A percentile compares a stretch with the other conserved stretches of the same genome.
Evolutionary conservation across 2,113 vertebrate genomes (phyloP).

Genomic region (Cranoglanis bouderius): DNA sequence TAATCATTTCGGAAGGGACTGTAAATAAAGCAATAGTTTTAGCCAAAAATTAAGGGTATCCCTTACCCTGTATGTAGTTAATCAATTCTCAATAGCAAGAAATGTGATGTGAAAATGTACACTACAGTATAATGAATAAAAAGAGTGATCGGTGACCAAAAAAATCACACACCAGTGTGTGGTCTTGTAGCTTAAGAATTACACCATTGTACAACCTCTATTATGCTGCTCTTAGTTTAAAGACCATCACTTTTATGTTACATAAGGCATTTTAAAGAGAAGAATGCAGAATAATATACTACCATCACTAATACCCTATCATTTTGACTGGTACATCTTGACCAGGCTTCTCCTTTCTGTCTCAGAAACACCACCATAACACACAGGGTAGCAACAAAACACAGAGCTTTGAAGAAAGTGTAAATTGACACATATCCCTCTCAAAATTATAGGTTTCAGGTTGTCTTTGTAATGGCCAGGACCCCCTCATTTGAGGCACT

Average conservation of each 20-base stretch:
- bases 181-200: not conserved
- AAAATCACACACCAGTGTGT: not conserved
- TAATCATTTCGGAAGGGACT: not conserved
- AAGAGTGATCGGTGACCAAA: not conserved
- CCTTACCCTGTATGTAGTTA: not conserved
- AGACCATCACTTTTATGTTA: not conserved
- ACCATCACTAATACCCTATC: constrained; percentile 3
- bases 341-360: constrained; percentile 11
- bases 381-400: constrained; percentile 7
- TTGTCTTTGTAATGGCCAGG: constrained; percentile 8
- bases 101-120: not conserved
- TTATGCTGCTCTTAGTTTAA: not conserved
- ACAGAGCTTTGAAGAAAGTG: constrained; percentile 36
- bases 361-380: not conserved
- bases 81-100: not conserved
- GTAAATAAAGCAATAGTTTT: not conserved
- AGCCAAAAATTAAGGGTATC: not conserved
- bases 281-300: not conserved
- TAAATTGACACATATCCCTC: constrained; percentile 47
- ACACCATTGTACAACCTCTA: not conserved
- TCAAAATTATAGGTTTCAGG: constrained; percentile 37
- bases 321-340: not conserved
- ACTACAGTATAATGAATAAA: not conserved
- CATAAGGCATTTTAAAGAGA: not conserved
- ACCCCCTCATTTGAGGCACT: constrained; percentile 34